These are phyloP conservation scores for Perognathus longimembris DNA, from an alignment of 2,113 vertebrate genomes.

Conservation along the genomic window DNA sequence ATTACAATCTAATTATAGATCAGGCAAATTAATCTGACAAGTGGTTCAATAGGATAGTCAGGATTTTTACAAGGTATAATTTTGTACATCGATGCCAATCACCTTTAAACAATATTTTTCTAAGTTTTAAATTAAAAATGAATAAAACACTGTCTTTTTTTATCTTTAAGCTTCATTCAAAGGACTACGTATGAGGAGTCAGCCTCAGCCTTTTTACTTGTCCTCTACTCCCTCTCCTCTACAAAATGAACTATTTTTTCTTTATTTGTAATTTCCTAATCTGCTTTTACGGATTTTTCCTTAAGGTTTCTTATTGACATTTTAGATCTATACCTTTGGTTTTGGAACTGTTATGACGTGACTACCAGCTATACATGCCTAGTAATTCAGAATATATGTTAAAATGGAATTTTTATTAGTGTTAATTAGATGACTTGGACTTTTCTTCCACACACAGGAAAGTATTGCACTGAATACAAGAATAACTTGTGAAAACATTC, in stretches of 20 bases:
- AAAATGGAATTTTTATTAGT: constrained; percentile 18
- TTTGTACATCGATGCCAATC: background rate
- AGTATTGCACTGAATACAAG: background rate
- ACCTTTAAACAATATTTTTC: background rate
- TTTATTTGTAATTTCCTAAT: background rate
- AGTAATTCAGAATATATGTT: constrained; percentile 14
- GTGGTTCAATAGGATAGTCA: background rate
- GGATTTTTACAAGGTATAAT: background rate
- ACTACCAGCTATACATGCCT: background rate
- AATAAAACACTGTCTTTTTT: constrained; percentile 38
- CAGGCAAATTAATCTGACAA: background rate
- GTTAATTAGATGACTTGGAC: background rate
- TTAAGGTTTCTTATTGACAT: background rate
- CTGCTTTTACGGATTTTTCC: background rate
- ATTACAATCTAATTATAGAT: background rate
- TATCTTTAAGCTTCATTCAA: constrained; percentile 6
- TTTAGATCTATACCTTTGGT: background rate
- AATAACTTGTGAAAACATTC: constrained; percentile 15
- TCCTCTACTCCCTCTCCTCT: background rate
- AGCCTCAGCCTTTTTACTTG: background rate
- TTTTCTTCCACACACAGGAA: background rate
- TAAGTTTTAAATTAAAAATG: constrained; percentile 12
- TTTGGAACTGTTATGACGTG: background rate
- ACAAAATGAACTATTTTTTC: background rate
- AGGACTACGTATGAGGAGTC: background rate